These are phyloP conservation scores for Drosophila setifemur DNA, from an alignment of 1,140 invertebrate species.

Conservation along the genomic window DNA sequence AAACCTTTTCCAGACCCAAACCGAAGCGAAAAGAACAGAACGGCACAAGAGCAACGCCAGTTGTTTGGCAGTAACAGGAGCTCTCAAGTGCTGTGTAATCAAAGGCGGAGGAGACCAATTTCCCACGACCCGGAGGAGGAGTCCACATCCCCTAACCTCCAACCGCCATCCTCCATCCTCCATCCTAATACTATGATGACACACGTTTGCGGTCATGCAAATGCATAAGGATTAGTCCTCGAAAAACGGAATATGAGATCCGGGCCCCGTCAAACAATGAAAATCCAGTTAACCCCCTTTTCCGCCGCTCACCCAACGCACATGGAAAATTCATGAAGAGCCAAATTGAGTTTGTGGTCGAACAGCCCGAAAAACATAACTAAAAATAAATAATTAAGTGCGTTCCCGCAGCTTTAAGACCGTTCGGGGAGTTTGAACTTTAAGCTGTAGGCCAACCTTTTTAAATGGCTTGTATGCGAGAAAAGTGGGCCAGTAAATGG, in stretches of 20 bases:
- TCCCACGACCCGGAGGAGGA: background rate
- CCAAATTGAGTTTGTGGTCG: conserved; percentile 46
- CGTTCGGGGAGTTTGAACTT: conserved; percentile 22
- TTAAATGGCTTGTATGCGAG: background rate
- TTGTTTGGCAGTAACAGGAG: conserved; percentile 28
- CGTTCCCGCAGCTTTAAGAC: conserved; percentile 18
- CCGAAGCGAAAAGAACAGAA: background rate
- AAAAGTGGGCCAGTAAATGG: background rate
- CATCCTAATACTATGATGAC: too few species aligned
- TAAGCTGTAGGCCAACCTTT: conserved; percentile 1
- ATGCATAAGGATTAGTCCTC: conserved; percentile 32
- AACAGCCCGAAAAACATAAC: conserved; percentile 36
- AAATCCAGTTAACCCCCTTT: background rate
- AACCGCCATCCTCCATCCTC: background rate
- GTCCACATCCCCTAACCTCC: background rate
- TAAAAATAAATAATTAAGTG: conserved; percentile 43
- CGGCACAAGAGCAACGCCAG: conserved; percentile 1
- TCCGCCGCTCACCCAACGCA: background rate
- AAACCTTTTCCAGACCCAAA: conserved; percentile 19
- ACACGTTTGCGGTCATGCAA: conserved; percentile 37
- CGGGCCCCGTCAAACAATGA: conserved; percentile 19
- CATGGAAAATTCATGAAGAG: conserved; percentile 47
- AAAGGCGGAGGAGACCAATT: conserved; percentile 11
- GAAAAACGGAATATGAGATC: conserved; percentile 27
- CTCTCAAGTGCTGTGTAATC: conserved; percentile 49